Conservation (phyloP, 2,888 invertebrate species). For the Thalpophila matura region DNA sequence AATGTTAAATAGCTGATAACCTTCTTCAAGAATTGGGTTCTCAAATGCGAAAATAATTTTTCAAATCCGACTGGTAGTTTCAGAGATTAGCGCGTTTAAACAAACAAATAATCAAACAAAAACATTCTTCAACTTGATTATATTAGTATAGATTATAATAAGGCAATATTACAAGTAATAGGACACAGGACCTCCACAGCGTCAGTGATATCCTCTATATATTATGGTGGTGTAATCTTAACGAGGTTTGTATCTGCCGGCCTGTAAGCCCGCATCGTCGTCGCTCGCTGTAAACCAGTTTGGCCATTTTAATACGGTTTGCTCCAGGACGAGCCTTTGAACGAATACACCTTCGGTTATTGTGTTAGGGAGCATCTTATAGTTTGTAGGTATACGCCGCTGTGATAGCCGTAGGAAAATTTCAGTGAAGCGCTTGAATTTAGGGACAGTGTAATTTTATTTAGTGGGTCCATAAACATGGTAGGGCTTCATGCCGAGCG, state of each 20-base stretch:
- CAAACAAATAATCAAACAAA: no score
- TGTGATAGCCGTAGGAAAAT: conserved; percentile 1
- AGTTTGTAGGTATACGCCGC: neutral
- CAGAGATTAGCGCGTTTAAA: no score
- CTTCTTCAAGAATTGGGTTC: no score
- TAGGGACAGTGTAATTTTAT: neutral
- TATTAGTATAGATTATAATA: no score
- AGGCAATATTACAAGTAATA: no score
- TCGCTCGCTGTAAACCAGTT: conserved; percentile 58
- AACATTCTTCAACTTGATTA: no score
- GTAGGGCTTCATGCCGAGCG: neutral
- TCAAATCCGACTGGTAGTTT: no score
- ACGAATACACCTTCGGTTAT: conserved; percentile 41
- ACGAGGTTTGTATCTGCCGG: conserved; percentile 47
- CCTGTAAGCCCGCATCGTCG: conserved; percentile 15
- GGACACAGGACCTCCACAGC: no score
- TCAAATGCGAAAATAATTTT: no score
- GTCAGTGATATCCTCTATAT: neutral
- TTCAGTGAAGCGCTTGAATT: conserved; percentile 1
- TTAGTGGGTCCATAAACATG: neutral
- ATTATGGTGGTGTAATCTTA: conserved; percentile 40
- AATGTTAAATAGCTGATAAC: no score
- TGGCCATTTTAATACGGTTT: conserved; percentile 61
- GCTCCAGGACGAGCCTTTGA: conserved; percentile 35
- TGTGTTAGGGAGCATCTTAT: conserved; percentile 21